Evolutionary conservation across 1,140 invertebrate species (phyloP).

Genomic region (Stegodyphus mimosarum): DNA sequence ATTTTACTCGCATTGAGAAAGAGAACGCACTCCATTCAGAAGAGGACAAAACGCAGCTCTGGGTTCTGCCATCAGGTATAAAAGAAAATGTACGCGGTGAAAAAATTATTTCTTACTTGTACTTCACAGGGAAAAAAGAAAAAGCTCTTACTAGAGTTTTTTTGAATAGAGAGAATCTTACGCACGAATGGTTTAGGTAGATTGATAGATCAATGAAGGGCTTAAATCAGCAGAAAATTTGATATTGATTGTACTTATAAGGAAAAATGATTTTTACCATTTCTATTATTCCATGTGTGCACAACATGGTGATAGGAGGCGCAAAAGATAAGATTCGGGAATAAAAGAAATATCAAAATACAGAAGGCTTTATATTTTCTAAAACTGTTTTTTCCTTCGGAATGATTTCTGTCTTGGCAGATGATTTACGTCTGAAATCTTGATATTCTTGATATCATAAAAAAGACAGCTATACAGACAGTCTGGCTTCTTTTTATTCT

Average conservation of each 20-base stretch:
- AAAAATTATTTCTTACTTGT: conserved; percentile 35
- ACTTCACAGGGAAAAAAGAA: conserved; percentile 11
- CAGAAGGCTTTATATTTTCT: too few relatives aligned
- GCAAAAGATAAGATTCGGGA: not conserved
- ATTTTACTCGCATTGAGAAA: conserved; percentile 23
- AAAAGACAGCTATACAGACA: too few relatives aligned
- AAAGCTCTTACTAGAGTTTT: conserved; percentile 18
- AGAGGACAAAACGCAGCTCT: conserved; percentile 18
- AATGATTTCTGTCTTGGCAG: too few relatives aligned
- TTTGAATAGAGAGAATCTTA: conserved; percentile 9
- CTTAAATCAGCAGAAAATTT: conserved; percentile 18
- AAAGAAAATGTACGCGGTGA: conserved; percentile 10
- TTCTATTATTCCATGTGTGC: too few relatives aligned
- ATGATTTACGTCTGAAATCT: too few relatives aligned
- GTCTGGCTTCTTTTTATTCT: too few relatives aligned
- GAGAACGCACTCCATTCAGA: conserved; percentile 19
- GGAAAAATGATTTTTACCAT: conserved; percentile 3
- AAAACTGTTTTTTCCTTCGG: too few relatives aligned
- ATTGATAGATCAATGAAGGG: conserved; percentile 36
- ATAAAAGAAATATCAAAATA: too few relatives aligned
- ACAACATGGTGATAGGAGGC: too few relatives aligned
- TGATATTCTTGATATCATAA: too few relatives aligned
- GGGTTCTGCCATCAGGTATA: conserved; percentile 39
- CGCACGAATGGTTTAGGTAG: conserved; percentile 18
- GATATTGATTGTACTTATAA: conserved; percentile 20